Percentiles rank a stretch among this genome's conserved stretches.
Evolutionary conservation across 2,797 vertebrate species (phyloP).

Genomic region (Sebastes oblongus): DNA sequence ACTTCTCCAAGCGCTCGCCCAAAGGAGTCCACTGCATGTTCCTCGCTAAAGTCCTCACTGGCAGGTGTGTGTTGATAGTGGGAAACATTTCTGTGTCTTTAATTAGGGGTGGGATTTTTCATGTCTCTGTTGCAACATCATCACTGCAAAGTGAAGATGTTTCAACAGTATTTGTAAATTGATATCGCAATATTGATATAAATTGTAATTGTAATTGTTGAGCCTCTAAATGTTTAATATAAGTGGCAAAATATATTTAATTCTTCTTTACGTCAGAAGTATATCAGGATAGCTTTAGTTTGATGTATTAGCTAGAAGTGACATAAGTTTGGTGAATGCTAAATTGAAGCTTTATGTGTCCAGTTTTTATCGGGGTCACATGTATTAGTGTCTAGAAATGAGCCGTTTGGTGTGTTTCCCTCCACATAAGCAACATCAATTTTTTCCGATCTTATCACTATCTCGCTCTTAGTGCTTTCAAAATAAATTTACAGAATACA

Average conservation of each 20-base stretch:
- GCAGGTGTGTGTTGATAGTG: conserved; percentile 76
- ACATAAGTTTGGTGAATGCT: conserved; percentile 17
- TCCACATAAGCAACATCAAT: conserved; percentile 3
- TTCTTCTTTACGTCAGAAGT: neutral
- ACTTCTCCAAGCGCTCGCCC: conserved; percentile 94
- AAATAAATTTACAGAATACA: conserved; percentile 28
- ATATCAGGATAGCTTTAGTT: conserved; percentile 3
- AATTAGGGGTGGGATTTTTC: neutral
- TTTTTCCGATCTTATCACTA: neutral
- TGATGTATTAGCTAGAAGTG: neutral
- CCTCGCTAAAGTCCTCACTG: conserved; percentile 96
- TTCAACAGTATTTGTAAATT: no score
- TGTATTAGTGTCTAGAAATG: conserved; percentile 4
- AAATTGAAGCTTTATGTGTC: conserved; percentile 29
- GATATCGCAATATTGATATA: no score
- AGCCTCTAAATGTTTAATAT: neutral
- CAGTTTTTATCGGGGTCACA: neutral
- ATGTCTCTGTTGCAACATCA: no score
- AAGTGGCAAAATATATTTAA: neutral
- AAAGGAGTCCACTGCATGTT: conserved; percentile 99
- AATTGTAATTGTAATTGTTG: no score
- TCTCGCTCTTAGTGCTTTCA: neutral
- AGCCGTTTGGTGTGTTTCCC: conserved; percentile 25
- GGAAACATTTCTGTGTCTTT: neutral
- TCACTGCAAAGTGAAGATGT: no score